Conservation (phyloP, 2,797 vertebrate genomes). For the Coendou prehensilis region DNA sequence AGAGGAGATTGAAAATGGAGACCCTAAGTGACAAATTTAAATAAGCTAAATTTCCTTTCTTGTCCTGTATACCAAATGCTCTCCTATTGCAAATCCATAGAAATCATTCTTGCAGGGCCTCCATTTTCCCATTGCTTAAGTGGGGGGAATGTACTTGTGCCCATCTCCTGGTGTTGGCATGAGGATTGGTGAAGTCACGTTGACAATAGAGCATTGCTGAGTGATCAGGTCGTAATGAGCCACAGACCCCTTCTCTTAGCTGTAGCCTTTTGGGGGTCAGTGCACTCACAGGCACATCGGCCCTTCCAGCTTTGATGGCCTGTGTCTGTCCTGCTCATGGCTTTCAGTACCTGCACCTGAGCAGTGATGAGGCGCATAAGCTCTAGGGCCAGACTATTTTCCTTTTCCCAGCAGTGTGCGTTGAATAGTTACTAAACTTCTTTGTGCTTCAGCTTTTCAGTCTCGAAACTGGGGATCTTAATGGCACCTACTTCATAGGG, state of each 20-base stretch:
- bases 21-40: neutral
- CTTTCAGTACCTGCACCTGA: neutral
- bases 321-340: no score
- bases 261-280: neutral
- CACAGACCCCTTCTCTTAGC: neutral
- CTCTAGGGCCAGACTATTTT: neutral
- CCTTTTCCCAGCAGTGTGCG: neutral
- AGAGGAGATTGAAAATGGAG: neutral
- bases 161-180: fast-evolving
- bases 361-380: no score
- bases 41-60: neutral
- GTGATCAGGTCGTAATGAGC: fast-evolving
- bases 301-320: neutral
- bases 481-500: fast-evolving
- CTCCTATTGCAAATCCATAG: neutral
- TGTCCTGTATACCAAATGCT: neutral
- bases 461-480: neutral
- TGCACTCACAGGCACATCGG: fast-evolving
- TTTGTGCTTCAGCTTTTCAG: neutral
- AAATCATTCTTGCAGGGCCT: fast-evolving
- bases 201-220: neutral
- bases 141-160: neutral
- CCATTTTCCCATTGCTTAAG: neutral
- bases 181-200: neutral
- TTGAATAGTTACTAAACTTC: no score